These are phyloP conservation scores for Mesocricetus auratus DNA, from an alignment of 2,113 vertebrate species.

Conservation along the genomic window DNA sequence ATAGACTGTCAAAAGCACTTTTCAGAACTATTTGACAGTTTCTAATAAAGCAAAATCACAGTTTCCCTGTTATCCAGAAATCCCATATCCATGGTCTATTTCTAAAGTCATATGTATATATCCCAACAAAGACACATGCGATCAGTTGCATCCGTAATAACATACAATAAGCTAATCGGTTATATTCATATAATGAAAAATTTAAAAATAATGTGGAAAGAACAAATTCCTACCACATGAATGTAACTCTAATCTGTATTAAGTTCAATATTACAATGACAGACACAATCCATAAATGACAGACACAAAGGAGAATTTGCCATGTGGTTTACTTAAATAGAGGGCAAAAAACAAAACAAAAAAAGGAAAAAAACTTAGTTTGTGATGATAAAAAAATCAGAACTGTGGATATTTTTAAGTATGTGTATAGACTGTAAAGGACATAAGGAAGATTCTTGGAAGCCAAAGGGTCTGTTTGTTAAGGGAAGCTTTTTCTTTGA, in stretches of 20 bases:
- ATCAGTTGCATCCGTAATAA: constrained; percentile 10
- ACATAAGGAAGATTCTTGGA: background rate
- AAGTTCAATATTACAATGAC: background rate
- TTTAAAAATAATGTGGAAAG: background rate
- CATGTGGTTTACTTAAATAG: background rate
- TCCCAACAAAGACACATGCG: background rate
- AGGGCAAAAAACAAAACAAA: background rate
- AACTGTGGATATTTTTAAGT: background rate
- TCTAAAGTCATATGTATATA: background rate
- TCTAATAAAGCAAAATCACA: background rate
- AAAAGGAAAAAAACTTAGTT: background rate
- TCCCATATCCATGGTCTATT: background rate
- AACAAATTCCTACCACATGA: background rate
- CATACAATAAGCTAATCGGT: background rate
- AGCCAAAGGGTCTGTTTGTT: background rate
- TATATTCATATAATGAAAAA: background rate
- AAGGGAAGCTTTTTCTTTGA: no score
- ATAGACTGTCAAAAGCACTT: background rate
- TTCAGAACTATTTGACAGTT: constrained; percentile 20
- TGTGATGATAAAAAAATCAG: background rate
- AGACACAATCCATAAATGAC: background rate
- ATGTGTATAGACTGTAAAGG: background rate
- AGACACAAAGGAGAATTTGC: background rate
- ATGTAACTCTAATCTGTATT: background rate
- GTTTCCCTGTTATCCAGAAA: constrained; percentile 1